A percentile compares a stretch with the other conserved stretches of the same genome.
Evolutionary conservation across 2,113 vertebrate genomes (phyloP).

Genomic region (Nycticebus coucang): DNA sequence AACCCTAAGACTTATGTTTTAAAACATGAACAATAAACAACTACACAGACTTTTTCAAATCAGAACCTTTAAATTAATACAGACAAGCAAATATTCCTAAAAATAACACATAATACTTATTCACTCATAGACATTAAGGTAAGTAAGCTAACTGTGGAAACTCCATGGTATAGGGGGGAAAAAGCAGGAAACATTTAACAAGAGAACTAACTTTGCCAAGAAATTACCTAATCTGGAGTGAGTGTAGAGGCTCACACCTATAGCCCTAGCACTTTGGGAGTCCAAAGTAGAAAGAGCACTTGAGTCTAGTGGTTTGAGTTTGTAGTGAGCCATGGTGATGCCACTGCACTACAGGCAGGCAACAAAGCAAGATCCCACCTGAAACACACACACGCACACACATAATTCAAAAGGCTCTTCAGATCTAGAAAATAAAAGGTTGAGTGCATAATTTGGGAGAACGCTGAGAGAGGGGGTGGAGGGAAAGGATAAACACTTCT

Average conservation of each 20-base stretch:
- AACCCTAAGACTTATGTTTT: background rate
- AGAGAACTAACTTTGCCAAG: background rate
- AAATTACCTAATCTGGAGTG: background rate
- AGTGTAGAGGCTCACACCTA: too few relatives aligned
- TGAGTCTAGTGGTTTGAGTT: too few relatives aligned
- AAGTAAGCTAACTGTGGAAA: background rate
- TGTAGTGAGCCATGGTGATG: too few relatives aligned
- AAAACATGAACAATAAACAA: background rate
- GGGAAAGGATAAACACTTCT: background rate
- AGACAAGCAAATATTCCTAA: background rate
- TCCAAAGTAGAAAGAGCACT: too few relatives aligned
- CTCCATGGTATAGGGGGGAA: background rate
- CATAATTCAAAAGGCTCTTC: background rate
- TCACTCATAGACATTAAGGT: background rate
- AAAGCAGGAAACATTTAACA: background rate
- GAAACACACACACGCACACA: background rate
- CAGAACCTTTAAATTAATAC: background rate
- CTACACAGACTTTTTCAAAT: background rate
- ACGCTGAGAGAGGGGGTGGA: rapidly evolving
- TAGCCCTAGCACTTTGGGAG: too few relatives aligned
- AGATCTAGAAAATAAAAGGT: background rate
- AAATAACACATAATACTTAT: background rate
- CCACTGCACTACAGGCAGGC: too few relatives aligned
- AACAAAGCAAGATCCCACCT: too few relatives aligned
- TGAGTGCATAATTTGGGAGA: background rate